phyloP scores from a whole-genome alignment of 2,797 vertebrate genomes.

The Rhinella marina region DNA sequence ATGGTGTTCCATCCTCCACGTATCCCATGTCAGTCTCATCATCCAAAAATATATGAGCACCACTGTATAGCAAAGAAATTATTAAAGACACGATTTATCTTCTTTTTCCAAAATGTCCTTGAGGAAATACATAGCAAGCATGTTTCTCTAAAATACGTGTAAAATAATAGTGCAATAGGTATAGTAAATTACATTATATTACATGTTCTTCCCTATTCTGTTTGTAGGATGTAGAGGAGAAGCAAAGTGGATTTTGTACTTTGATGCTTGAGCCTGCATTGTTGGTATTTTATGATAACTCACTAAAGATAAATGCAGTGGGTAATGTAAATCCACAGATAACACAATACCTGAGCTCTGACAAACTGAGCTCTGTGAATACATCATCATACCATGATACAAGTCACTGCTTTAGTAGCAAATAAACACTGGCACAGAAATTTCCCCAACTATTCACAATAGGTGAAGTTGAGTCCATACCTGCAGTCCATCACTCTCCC shows the following conservation, averaged over 20 bases:
- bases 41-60: conserved; percentile 94
- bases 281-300: not conserved
- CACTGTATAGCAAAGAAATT: conserved; percentile 74
- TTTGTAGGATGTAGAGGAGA: not conserved
- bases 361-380: not conserved
- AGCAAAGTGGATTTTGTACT: not conserved
- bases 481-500: conserved; percentile 94
- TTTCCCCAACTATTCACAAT: not conserved
- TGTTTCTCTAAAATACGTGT: not conserved
- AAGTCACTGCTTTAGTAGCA: not conserved
- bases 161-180: not conserved
- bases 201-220: not conserved
- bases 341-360: not conserved
- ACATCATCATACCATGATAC: not conserved
- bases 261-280: not conserved
- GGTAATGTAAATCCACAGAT: not conserved
- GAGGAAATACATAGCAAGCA: not conserved
- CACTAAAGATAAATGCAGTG: not conserved
- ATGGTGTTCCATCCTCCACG: conserved; percentile 95
- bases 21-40: conserved; percentile 97
- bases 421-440: not conserved
- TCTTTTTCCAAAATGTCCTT: not conserved
- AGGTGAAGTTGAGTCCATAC: conserved; percentile 69
- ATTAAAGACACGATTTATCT: not conserved
- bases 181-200: not conserved